Evolutionary conservation across 2,113 vertebrate species (phyloP), one percentile per base, ranked within the genome.

Genomic region (Ellobius talpinus): DNA sequence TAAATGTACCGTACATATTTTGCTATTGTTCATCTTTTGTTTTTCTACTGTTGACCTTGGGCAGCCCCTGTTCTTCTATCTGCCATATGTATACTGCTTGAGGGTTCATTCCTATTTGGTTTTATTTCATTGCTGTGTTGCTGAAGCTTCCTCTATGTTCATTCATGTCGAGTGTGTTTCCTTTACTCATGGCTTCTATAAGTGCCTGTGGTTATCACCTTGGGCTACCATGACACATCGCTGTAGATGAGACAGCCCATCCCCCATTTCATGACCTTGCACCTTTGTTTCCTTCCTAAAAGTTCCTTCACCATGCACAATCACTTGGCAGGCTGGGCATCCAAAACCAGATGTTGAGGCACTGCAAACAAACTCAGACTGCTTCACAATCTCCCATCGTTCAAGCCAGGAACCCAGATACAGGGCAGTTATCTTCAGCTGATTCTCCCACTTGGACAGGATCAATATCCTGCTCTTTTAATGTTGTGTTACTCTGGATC

Each of bases 11-110:
- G 2, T 70, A 31, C 13, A 26, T 4, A 70, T 26, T 10, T 29
- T 1, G 7, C 26, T 19, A 45, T 16, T 33, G 29, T 33, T 47
- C 7, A 7, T 47, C 65, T 66, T 66, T 7, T 84, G 6, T 3
- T 47, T 65, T 84, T 29, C n/a, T 86, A 5, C 8, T 21, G 16
- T 66, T 21, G 4, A 12, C 12, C 6, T 10, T 45, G 61, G 61
- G 65, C 29, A 42, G 19, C 29, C 14, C 39, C 23, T 42, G 24
- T 45, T 19, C 52, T 13, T 39, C 21, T 36, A 39, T 42, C 81
- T 42, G 23, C 23, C 24, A 1, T 31, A 1, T 45, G 13, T 45
- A 6, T 19, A 4, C 29, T 19, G 16, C 14, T 85, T 1, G 1
- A 45, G 13, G 8, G 14, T 19, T 14, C 39, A 13, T 31, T 29